A percentile compares a stretch with the other conserved stretches of the same genome.
These are phyloP conservation scores for Tetranychus truncatus DNA, from an alignment of 2,888 invertebrate species.

Conservation along the genomic window DNA sequence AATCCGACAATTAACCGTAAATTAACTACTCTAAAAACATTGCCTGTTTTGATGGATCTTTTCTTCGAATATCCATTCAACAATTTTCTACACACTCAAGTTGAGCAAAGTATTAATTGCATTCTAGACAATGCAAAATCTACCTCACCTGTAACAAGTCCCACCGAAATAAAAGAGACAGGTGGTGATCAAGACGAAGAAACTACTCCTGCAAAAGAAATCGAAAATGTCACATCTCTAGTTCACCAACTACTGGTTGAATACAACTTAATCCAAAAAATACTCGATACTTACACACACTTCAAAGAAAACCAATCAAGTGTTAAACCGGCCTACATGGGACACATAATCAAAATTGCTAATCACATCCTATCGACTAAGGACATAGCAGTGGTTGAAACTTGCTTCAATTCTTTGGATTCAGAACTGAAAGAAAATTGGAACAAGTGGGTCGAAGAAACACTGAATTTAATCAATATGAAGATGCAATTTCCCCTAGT, in stretches of 20 bases:
- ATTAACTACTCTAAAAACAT: constrained; percentile 41
- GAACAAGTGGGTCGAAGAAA: constrained; percentile 35
- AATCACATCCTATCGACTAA: constrained; percentile 36
- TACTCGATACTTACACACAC: constrained; percentile 53
- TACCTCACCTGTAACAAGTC: constrained; percentile 20
- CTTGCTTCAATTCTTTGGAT: constrained; percentile 8
- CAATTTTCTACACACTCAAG: constrained; percentile 83
- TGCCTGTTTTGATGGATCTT: constrained; percentile 47
- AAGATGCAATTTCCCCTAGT: constrained; percentile 35
- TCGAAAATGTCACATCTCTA: constrained; percentile 18
- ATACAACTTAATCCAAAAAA: constrained; percentile 55
- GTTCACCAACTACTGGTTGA: constrained; percentile 52
- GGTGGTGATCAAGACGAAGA: neutral
- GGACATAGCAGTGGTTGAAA: constrained; percentile 23
- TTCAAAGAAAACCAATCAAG: constrained; percentile 16
- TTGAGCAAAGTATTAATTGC: constrained; percentile 55
- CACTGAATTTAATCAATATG: constrained; percentile 36
- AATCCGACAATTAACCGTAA: constrained; percentile 51
- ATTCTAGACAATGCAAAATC: constrained; percentile 40
- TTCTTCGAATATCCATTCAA: constrained; percentile 79
- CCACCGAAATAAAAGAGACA: neutral
- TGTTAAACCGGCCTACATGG: constrained; percentile 43
- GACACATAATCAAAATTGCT: constrained; percentile 42
- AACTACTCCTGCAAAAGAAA: no score
- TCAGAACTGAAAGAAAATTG: constrained; percentile 30